Percentiles rank a stretch among this genome's conserved stretches.
Evolutionary conservation across 2,888 invertebrate genomes (phyloP).

Genomic region (Diplazon laetatorius): DNA sequence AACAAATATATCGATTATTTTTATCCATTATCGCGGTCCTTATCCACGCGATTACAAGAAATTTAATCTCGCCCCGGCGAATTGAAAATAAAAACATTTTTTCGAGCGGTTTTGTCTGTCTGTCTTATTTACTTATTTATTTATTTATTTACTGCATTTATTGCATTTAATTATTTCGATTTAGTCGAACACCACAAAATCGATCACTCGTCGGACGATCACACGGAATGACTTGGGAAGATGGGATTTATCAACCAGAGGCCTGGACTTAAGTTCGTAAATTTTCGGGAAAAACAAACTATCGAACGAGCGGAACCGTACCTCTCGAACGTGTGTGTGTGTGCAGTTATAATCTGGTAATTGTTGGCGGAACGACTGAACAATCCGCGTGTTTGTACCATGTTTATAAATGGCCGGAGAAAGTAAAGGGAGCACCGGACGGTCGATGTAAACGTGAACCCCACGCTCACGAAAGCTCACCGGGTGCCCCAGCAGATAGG

Average conservation of each 20-base stretch:
- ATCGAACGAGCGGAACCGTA: slow-evolving; percentile 35
- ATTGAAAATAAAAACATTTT: no score
- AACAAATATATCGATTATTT: no score
- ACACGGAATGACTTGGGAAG: neutral
- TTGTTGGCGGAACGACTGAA: slow-evolving; percentile 78
- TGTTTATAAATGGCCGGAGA: slow-evolving; percentile 81
- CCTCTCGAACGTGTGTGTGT: slow-evolving; percentile 49
- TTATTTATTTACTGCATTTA: neutral
- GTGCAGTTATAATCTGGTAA: slow-evolving; percentile 68
- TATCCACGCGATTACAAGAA: no score
- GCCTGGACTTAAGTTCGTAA: no score
- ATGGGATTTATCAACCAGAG: no score
- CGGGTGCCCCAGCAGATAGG: slow-evolving; percentile 1
- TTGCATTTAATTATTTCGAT: neutral
- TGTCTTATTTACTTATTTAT: neutral
- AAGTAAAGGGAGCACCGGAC: slow-evolving; percentile 72
- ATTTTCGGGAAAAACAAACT: slow-evolving; percentile 20
- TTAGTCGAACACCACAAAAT: neutral
- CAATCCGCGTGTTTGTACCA: slow-evolving; percentile 74
- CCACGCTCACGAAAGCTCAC: slow-evolving; percentile 67
- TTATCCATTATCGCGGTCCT: no score
- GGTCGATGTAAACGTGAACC: slow-evolving; percentile 57
- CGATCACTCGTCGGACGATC: neutral
- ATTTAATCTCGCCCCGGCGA: no score
- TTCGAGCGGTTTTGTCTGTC: no score